These are phyloP conservation scores for Pseudococcus jackbeardsleyi DNA, from an alignment of 2,888 invertebrate species.

Conservation along the genomic window DNA sequence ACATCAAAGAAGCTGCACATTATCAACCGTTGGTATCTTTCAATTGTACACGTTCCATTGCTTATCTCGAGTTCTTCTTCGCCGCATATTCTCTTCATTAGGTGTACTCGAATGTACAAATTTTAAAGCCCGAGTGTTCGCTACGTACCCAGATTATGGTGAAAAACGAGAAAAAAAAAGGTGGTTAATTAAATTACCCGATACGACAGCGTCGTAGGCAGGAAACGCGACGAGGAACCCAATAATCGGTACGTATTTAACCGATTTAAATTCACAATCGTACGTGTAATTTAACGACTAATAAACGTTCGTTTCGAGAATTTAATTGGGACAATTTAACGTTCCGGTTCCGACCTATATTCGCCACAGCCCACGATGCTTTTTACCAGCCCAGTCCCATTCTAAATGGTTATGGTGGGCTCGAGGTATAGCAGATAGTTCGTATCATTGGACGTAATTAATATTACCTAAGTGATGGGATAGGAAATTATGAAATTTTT, in stretches of 20 bases:
- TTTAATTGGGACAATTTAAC: constrained; percentile 21
- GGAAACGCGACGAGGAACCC: neutral
- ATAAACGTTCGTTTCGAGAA: constrained; percentile 16
- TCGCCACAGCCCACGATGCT: neutral
- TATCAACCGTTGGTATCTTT: constrained; percentile 2
- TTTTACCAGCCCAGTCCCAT: no score
- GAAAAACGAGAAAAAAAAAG: neutral
- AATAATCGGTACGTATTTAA: neutral
- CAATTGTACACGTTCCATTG: constrained; percentile 4
- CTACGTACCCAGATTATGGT: neutral
- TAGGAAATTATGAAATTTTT: no score
- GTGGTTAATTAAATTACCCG: constrained; percentile 7
- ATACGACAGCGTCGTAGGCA: neutral
- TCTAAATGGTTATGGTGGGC: no score
- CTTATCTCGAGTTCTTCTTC: neutral
- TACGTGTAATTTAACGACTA: constrained; percentile 2
- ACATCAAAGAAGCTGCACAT: neutral
- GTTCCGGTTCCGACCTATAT: constrained; percentile 8
- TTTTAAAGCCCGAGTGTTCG: neutral
- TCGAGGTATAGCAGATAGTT: no score
- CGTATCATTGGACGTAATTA: no score
- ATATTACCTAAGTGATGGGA: no score
- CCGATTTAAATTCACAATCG: constrained; percentile 18
- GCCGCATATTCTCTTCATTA: neutral
- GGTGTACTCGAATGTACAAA: neutral